Conservation (phyloP, 2,888 invertebrate genomes). For the Chironomus riparius region DNA sequence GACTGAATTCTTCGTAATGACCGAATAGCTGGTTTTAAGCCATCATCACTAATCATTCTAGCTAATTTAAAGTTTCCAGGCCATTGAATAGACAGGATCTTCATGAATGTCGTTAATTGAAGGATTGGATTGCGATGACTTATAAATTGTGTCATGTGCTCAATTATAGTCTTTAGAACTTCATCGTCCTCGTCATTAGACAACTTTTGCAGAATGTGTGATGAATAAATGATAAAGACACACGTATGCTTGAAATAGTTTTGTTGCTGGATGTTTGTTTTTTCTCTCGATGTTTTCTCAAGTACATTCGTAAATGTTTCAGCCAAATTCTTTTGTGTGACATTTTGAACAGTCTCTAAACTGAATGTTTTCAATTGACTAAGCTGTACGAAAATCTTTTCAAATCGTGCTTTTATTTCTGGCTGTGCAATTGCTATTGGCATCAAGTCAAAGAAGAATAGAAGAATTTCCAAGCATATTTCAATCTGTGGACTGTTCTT, state of each 20-base stretch:
- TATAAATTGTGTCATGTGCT: conserved; percentile 34
- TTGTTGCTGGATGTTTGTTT: conserved; percentile 9
- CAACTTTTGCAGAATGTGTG: conserved; percentile 15
- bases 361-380: conserved; percentile 19
- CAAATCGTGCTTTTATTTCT: conserved; percentile 31
- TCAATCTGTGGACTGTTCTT: conserved; percentile 57
- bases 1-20: conserved; percentile 60
- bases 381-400: conserved; percentile 1
- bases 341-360: conserved; percentile 17
- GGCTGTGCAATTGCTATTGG: conserved; percentile 52
- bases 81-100: conserved; percentile 56
- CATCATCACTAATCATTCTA: conserved; percentile 49
- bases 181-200: conserved; percentile 25
- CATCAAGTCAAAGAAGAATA: conserved; percentile 56
- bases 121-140: conserved; percentile 39
- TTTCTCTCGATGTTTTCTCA: conserved; percentile 14
- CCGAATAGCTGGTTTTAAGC: conserved; percentile 51
- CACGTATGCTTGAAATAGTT: conserved; percentile 11
- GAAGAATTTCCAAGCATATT: conserved; percentile 57
- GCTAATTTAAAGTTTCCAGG: conserved; percentile 52
- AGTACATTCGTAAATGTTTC: conserved; percentile 26
- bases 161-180: conserved; percentile 32
- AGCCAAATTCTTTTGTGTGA: background rate
- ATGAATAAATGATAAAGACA: conserved; percentile 13
- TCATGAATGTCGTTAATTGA: conserved; percentile 57